phyloP scores from a whole-genome alignment of 1,140 invertebrate species.

The Prorops nasuta region DNA sequence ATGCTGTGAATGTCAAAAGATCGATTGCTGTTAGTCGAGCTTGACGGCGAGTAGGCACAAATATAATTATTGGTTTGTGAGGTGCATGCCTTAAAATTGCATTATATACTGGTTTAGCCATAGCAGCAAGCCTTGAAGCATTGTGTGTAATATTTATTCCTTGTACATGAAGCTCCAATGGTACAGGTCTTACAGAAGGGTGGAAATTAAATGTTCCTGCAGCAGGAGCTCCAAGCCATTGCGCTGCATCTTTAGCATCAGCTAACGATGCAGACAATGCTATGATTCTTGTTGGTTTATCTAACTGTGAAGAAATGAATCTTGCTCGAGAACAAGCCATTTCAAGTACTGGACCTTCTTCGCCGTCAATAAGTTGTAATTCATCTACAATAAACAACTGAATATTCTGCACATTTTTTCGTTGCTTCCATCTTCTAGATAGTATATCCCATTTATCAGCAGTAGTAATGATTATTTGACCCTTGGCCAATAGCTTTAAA shows the following conservation, averaged over 20 bases:
- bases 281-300: constrained; percentile 92
- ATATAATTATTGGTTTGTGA: constrained; percentile 90
- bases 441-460: constrained; percentile 99
- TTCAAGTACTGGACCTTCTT: constrained; percentile 92
- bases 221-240: constrained; percentile 94
- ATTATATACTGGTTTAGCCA: constrained; percentile 97
- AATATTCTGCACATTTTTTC: constrained; percentile 97
- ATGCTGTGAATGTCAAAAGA: constrained; percentile 87
- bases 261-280: constrained; percentile 91
- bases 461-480: constrained; percentile 93
- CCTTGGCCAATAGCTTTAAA: constrained; percentile 88
- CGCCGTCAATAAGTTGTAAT: constrained; percentile 86
- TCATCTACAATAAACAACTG: constrained; percentile 98
- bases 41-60: constrained; percentile 93
- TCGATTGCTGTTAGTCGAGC: constrained; percentile 93
- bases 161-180: constrained; percentile 91
- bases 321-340: constrained; percentile 96
- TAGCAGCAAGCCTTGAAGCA: constrained; percentile 89
- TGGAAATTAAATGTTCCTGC: constrained; percentile 98
- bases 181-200: constrained; percentile 93
- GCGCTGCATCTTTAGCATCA: constrained; percentile 92
- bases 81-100: constrained; percentile 85
- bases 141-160: constrained; percentile 98
- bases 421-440: constrained; percentile 96
- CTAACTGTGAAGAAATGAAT: constrained; percentile 96